These are phyloP conservation scores for Chloroclysta siterata DNA, from an alignment of 2,888 invertebrate species.

Conservation along the genomic window DNA sequence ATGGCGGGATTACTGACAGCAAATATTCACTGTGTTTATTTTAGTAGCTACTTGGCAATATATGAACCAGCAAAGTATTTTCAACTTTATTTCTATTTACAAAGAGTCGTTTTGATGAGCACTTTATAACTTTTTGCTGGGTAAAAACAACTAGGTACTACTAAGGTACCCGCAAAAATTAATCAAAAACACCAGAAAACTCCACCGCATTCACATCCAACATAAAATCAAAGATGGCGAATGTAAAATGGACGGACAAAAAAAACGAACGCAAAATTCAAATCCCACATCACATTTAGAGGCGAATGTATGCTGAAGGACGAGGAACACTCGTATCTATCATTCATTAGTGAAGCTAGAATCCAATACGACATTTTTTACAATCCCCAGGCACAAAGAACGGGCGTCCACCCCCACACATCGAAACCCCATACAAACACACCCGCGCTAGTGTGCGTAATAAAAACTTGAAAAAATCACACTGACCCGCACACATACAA, in stretches of 20 bases:
- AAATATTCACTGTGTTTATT: neutral
- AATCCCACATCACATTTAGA: slow-evolving; percentile 74
- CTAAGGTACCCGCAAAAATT: slow-evolving; percentile 1
- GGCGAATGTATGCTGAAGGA: slow-evolving; percentile 59
- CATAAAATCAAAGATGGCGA: slow-evolving; percentile 50
- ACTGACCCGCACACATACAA: slow-evolving; percentile 78
- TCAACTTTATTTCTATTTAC: neutral
- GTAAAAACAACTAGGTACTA: neutral
- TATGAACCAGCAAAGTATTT: neutral
- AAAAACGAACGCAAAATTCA: slow-evolving; percentile 55
- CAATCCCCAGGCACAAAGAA: slow-evolving; percentile 83
- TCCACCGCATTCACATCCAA: slow-evolving; percentile 9
- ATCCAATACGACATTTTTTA: slow-evolving; percentile 85
- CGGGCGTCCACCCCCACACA: slow-evolving; percentile 73
- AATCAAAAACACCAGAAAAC: slow-evolving; percentile 14
- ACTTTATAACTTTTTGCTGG: slow-evolving; percentile 34
- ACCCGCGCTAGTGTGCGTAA: slow-evolving; percentile 59
- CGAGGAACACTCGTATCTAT: slow-evolving; percentile 75
- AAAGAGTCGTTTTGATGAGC: slow-evolving; percentile 7
- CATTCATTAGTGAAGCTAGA: slow-evolving; percentile 84
- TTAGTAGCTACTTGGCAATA: neutral
- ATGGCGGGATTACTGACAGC: neutral
- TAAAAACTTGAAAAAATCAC: slow-evolving; percentile 82
- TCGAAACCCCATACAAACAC: slow-evolving; percentile 62
- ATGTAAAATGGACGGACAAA: slow-evolving; percentile 45